Percentiles rank a stretch among this genome's conserved stretches.
These are phyloP conservation scores for Spatulosminthurus flaviceps DNA, from an alignment of 2,888 invertebrate species.

Conservation along the genomic window DNA sequence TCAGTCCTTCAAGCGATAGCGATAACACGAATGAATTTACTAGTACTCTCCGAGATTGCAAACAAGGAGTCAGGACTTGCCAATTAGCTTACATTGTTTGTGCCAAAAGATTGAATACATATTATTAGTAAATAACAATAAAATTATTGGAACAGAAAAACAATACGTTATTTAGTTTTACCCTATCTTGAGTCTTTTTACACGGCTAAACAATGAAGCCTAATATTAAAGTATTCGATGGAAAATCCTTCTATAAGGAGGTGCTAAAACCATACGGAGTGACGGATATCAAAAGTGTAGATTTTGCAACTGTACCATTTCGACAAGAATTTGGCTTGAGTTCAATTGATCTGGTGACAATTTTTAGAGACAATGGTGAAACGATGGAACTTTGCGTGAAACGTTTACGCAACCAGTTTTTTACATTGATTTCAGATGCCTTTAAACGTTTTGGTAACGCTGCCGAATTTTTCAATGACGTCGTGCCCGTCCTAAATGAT, in stretches of 20 bases:
- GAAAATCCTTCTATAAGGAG: constrained; percentile 18
- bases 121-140: no score
- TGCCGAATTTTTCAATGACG: constrained; percentile 28
- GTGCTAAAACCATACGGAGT: neutral
- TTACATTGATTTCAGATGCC: neutral
- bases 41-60: no score
- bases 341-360: constrained; percentile 22
- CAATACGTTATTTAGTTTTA: no score
- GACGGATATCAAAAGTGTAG: constrained; percentile 9
- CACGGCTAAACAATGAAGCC: neutral
- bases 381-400: constrained; percentile 38
- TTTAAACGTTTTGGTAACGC: constrained; percentile 40
- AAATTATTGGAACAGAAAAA: no score
- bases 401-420: neutral
- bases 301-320: constrained; percentile 7
- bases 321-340: constrained; percentile 3
- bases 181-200: no score
- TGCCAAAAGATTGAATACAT: no score
- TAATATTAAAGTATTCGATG: neutral
- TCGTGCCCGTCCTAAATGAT: constrained; percentile 17
- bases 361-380: constrained; percentile 28
- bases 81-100: no score
- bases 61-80: no score
- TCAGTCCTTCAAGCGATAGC: no score
- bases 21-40: no score